A percentile compares a stretch with the other conserved stretches of the same genome.
Evolutionary conservation across 2,888 invertebrate genomes (phyloP).

Genomic region (Urechis unicinctus): DNA sequence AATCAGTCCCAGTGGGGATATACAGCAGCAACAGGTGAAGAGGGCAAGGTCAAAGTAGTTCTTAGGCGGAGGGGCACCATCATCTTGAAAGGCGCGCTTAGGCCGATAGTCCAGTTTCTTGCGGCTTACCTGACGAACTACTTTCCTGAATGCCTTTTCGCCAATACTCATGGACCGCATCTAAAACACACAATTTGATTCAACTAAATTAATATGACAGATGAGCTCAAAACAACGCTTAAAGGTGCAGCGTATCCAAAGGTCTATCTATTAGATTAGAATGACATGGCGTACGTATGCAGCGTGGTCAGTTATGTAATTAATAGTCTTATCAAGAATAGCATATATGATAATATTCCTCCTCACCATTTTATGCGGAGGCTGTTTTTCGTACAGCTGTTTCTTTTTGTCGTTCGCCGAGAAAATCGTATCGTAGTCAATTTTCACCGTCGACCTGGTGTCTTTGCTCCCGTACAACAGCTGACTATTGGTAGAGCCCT

Average conservation of each 20-base stretch:
- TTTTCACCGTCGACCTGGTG: not conserved
- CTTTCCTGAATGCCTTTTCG: not conserved
- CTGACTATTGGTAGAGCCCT: too few relatives aligned
- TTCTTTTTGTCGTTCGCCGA: too few relatives aligned
- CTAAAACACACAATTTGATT: not conserved
- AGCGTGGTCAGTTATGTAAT: too few relatives aligned
- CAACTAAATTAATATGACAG: not conserved
- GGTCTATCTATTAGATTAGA: too few relatives aligned
- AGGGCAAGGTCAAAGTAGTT: not conserved
- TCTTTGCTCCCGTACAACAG: too few relatives aligned
- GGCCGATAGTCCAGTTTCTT: too few relatives aligned
- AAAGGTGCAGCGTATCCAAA: too few relatives aligned
- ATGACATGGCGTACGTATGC: too few relatives aligned
- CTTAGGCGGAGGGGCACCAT: not conserved
- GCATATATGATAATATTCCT: not conserved
- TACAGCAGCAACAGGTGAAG: not conserved
- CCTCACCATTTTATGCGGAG: not conserved
- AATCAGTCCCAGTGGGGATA: not conserved
- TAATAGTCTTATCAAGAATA: too few relatives aligned
- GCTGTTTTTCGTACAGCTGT: not conserved
- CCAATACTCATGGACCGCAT: not conserved
- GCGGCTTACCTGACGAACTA: not conserved
- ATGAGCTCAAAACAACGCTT: too few relatives aligned
- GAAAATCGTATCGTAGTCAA: not conserved
- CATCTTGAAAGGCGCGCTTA: not conserved